These are phyloP conservation scores for Pachypeltis micranthus DNA, from an alignment of 1,140 invertebrate species.

Conservation along the genomic window DNA sequence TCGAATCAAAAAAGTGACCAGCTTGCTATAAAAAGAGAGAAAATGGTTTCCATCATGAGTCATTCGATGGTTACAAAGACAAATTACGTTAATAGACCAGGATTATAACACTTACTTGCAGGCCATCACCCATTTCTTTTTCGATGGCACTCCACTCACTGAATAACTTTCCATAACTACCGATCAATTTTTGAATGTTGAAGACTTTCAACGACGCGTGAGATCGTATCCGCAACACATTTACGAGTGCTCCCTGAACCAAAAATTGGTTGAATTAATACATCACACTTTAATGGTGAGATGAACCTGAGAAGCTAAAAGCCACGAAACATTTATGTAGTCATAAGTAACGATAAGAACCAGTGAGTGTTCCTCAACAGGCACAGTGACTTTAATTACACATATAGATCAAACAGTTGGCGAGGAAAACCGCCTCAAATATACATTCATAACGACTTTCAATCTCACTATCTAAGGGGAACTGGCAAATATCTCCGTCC, in stretches of 20 bases:
- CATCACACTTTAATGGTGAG: too few species aligned
- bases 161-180: slow-evolving; percentile 68
- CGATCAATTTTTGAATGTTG: slow-evolving; percentile 67
- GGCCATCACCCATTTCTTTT: slow-evolving; percentile 66
- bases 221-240: slow-evolving; percentile 43
- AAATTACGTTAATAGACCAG: not conserved
- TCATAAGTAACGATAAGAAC: not conserved
- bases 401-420: too few species aligned
- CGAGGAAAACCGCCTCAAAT: too few species aligned
- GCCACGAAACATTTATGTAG: too few species aligned
- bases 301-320: too few species aligned
- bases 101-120: slow-evolving; percentile 51
- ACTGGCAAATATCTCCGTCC: too few species aligned
- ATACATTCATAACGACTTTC: too few species aligned
- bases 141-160: slow-evolving; percentile 79
- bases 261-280: too few species aligned
- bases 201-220: slow-evolving; percentile 63
- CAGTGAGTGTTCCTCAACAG: too few species aligned
- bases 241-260: slow-evolving; percentile 37
- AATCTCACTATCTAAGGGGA: too few species aligned
- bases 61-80: too few species aligned
- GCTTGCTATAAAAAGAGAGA: slow-evolving; percentile 37
- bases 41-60: not conserved
- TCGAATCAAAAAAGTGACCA: slow-evolving; percentile 61
- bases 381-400: too few species aligned